phyloP scores from a whole-genome alignment of 2,797 vertebrate genomes.

The Sarcophilus harrisii region DNA sequence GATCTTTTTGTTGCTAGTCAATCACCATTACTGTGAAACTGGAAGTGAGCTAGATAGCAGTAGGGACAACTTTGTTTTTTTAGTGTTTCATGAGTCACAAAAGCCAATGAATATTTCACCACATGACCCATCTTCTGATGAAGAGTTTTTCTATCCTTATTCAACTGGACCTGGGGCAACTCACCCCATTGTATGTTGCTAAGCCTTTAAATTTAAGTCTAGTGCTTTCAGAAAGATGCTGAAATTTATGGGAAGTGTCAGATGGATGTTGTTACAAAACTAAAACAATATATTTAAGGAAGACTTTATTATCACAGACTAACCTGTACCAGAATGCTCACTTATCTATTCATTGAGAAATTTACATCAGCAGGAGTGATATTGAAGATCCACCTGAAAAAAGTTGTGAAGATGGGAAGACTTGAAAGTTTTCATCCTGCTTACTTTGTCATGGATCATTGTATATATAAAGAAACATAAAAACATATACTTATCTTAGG shows the following conservation, averaged over 20 bases:
- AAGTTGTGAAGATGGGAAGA: not conserved
- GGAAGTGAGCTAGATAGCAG: not conserved
- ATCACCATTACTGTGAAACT: not conserved
- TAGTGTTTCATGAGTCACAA: not conserved
- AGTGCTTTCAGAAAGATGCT: not conserved
- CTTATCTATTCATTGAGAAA: not conserved
- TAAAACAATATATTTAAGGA: not conserved
- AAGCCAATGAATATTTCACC: too few relatives aligned
- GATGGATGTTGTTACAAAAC: not conserved
- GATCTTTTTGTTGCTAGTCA: not conserved
- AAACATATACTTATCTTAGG: not conserved
- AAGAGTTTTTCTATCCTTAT: not conserved
- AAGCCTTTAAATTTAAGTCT: not conserved
- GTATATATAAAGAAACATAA: not conserved
- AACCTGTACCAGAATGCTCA: not conserved
- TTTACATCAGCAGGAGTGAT: not conserved
- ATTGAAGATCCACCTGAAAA: not conserved
- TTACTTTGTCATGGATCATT: not conserved
- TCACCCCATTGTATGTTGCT: not conserved
- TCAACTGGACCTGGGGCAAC: not conserved
- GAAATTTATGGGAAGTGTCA: not conserved
- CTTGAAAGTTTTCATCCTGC: not conserved
- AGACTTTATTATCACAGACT: not conserved
- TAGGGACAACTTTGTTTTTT: not conserved
- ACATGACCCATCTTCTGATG: not conserved